Base-by-base conservation (phyloP, 2,888 invertebrate species). In the Cheilosia vulpina region DNA sequence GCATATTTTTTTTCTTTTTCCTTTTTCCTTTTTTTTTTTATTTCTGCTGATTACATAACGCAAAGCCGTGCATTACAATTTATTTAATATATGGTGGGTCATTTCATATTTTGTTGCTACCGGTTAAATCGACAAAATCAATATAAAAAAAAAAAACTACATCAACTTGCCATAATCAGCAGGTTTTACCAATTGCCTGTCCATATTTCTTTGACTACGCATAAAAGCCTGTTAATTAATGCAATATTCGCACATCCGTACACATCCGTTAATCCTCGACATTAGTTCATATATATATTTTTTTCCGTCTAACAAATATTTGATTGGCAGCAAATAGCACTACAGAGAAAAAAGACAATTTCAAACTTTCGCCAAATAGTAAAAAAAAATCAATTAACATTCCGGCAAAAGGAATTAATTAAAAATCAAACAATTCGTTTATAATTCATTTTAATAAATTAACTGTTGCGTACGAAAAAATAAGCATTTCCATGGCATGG, bases 381-480 rank as follows among this genome's bases (percentile, higher is more conserved):
- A 52, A 38, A 31, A 31, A 31, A 60, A 27, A 72, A 47, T 71
- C 24, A 38, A 58, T 50, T 71, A 34, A 52, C 38, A 31, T 27
- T 21, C 19, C 57, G 47, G 45, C 31, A 38, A 57, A 69, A 21
- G 34, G 34, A 71, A 72, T 52, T 72, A 52, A 72, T 60, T 41
- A 72, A 72, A 72, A 60, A 50, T 72, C 47, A 31, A 50, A 60
- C 41, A 38, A 47, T 58, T 47, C 17, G 45, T 17, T 45, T 57
- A 17, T 55, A 55, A 55, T 68, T 55, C 58, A 60, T 50, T 71
- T 71, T 50, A 60, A 60, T 52, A 41, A 60, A 60, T 72, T 55
- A 52, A 50, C 52, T 11, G 21, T 21, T 41, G 58, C 38, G 13
- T 17, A 27, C 11, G 15, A 66, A 50, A 43, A 66, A 47, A 19